A percentile compares a stretch with the other conserved stretches of the same genome.
phyloP scores from a whole-genome alignment of 1,140 invertebrate genomes.

The Sarcophaga bullata region DNA sequence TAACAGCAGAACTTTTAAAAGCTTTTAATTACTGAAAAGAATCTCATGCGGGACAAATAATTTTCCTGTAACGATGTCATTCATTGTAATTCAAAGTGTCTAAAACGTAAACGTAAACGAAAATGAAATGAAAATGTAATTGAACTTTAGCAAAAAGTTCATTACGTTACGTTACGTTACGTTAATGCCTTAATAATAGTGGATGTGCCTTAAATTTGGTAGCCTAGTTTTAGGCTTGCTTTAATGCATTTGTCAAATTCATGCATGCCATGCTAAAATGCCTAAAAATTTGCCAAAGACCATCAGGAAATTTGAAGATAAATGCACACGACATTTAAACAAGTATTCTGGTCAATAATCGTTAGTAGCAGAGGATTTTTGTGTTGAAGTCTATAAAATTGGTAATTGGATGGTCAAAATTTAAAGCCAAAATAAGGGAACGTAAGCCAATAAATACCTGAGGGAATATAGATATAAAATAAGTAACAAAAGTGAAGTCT shows the following conservation, averaged over 20 bases:
- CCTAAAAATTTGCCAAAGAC: not conserved
- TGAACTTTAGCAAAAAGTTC: not conserved
- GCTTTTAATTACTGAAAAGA: slow-evolving; percentile 1
- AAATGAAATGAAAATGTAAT: not conserved
- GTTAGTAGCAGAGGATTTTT: not conserved
- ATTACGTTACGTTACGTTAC: not conserved
- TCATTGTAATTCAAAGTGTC: slow-evolving; percentile 14
- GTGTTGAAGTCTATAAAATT: not conserved
- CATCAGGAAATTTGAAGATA: not conserved
- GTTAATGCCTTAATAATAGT: not conserved
- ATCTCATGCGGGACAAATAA: not conserved
- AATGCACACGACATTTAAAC: too few relatives aligned
- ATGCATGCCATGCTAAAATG: too few relatives aligned
- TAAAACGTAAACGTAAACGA: not conserved
- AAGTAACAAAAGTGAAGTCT: too few relatives aligned
- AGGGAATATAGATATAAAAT: too few relatives aligned
- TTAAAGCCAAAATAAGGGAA: not conserved
- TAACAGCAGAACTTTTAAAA: not conserved
- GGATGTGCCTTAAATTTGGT: not conserved
- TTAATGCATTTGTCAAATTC: not conserved
- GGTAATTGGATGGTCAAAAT: not conserved
- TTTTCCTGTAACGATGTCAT: not conserved
- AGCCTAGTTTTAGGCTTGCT: not conserved
- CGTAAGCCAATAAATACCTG: too few relatives aligned
- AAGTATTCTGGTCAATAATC: not conserved